These are phyloP conservation scores for Masnerella sp. DNA, from an alignment of 2,888 invertebrate genomes.

Conservation along the genomic window DNA sequence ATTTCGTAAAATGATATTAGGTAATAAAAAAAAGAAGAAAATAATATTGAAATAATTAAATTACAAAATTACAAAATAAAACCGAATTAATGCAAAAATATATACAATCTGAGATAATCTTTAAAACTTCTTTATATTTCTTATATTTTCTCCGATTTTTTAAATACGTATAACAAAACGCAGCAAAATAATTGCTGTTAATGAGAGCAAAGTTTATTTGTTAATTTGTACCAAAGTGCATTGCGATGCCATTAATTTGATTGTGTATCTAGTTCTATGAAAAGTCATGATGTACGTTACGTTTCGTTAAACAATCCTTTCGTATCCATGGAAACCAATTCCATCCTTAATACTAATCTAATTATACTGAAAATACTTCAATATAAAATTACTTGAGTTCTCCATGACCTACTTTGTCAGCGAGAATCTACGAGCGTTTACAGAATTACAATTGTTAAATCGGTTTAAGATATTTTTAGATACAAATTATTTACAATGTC, in stretches of 20 bases:
- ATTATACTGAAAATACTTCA: conserved; percentile 43
- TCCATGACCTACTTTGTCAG: conserved; percentile 28
- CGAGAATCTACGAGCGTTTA: conserved; percentile 10
- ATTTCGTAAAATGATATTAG: too few species aligned
- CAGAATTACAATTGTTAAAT: conserved; percentile 25
- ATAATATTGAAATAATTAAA: too few species aligned
- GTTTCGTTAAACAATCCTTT: conserved; percentile 34
- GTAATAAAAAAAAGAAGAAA: too few species aligned
- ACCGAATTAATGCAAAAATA: too few species aligned
- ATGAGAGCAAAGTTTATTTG: conserved; percentile 32
- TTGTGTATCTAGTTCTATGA: conserved; percentile 14
- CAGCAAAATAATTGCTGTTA: too few species aligned
- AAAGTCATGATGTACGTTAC: conserved; percentile 36
- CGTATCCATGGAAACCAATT: conserved; percentile 48
- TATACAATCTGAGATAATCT: too few species aligned
- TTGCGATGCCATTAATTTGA: conserved; percentile 33
- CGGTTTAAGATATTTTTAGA: background rate
- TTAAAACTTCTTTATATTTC: too few species aligned
- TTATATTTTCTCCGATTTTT: too few species aligned
- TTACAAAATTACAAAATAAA: too few species aligned
- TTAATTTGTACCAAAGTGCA: conserved; percentile 24
- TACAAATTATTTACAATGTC: conserved; percentile 1
- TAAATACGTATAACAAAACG: too few species aligned
- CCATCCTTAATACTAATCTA: conserved; percentile 43
- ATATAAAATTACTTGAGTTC: conserved; percentile 36